Conservation (phyloP, 2,888 invertebrate species). For the Atrina japonica region DNA sequence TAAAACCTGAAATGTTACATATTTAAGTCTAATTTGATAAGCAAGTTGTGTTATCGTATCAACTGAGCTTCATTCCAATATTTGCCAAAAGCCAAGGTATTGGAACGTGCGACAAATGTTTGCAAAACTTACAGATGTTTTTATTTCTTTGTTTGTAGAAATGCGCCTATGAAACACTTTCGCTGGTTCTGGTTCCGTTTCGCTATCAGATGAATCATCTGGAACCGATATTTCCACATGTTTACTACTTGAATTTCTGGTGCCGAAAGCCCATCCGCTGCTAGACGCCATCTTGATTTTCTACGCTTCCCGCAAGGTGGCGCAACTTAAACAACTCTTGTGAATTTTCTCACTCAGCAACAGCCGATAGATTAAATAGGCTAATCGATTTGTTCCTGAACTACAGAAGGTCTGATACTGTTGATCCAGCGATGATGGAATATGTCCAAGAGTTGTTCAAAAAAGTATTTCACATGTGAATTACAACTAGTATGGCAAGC, state of each 20-base stretch:
- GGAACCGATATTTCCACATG: constrained; percentile 59
- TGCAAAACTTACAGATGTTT: constrained; percentile 86
- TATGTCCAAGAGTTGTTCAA: too few relatives aligned
- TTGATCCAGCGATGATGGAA: too few relatives aligned
- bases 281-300: constrained; percentile 67
- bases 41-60: too few relatives aligned
- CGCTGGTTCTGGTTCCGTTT: constrained; percentile 90
- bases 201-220: constrained; percentile 89
- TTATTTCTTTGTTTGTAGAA: constrained; percentile 91
- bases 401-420: too few relatives aligned
- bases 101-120: constrained; percentile 14
- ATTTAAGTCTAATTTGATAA: background rate
- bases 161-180: constrained; percentile 89
- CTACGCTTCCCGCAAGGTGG: constrained; percentile 36
- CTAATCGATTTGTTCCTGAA: too few relatives aligned
- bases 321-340: constrained; percentile 8
- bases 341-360: too few relatives aligned
- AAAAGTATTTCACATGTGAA: too few relatives aligned
- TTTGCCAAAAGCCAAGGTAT: too few relatives aligned
- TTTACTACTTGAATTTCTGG: constrained; percentile 53
- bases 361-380: too few relatives aligned
- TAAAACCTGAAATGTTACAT: background rate
- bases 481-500: too few relatives aligned
- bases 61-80: too few relatives aligned
- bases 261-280: constrained; percentile 48